phyloP scores from a whole-genome alignment of 1,140 invertebrate genomes.

The Cydia splendana region DNA sequence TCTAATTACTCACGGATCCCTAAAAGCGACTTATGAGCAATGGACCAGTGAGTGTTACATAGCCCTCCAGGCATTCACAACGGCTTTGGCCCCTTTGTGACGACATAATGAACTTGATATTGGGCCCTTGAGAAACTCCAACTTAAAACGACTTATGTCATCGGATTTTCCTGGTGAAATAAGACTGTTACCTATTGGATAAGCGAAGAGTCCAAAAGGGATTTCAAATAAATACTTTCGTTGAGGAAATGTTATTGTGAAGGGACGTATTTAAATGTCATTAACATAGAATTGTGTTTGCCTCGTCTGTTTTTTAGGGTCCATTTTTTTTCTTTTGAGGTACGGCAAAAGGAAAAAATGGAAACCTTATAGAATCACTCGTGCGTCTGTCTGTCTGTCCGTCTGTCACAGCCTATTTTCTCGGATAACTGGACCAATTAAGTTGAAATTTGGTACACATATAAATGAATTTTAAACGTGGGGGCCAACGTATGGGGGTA shows the following conservation, averaged over 20 bases:
- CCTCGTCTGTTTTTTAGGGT: too few species aligned
- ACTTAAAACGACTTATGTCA: neutral
- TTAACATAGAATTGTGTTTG: neutral
- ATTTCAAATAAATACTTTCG: constrained; percentile 1
- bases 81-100: constrained; percentile 15
- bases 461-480: too few species aligned
- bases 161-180: neutral
- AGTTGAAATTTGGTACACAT: too few species aligned
- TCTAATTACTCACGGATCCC: neutral
- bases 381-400: too few species aligned
- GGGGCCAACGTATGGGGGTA: too few species aligned
- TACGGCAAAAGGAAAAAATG: too few species aligned
- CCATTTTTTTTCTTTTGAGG: too few species aligned
- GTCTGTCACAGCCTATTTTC: too few species aligned
- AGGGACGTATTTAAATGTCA: neutral
- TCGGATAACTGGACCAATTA: too few species aligned
- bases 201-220: neutral
- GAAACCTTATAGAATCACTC: too few species aligned
- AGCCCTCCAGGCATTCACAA: constrained; percentile 13
- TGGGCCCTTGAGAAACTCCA: neutral
- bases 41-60: constrained; percentile 1
- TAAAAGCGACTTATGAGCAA: constrained; percentile 14
- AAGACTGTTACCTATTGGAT: neutral
- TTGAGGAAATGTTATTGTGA: constrained; percentile 8
- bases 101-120: constrained; percentile 24